Evolutionary conservation across 2,113 vertebrate genomes (phyloP).

Genomic region (Nymphicus hollandicus): DNA sequence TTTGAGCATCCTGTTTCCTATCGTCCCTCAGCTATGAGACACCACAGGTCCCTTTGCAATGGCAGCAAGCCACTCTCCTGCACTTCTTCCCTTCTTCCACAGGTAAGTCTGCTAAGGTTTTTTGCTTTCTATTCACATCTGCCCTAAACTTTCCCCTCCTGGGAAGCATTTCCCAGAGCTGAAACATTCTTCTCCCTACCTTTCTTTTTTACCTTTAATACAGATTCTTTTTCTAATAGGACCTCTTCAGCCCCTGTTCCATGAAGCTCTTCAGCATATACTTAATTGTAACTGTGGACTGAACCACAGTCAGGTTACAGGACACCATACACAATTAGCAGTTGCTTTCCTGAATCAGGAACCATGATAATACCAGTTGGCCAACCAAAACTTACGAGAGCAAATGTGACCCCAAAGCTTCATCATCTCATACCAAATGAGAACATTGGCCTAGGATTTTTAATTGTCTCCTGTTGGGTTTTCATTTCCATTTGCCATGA

Average conservation of each 20-base stretch:
- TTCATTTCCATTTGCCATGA: conserved; percentile 11
- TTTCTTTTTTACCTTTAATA: neutral
- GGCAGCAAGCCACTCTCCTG: neutral
- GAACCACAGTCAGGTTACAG: neutral
- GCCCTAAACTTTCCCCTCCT: neutral
- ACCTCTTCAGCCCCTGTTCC: neutral
- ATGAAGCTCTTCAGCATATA: neutral
- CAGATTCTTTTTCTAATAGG: neutral
- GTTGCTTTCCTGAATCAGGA: neutral
- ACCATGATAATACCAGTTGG: neutral
- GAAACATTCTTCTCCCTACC: neutral
- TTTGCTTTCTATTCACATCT: neutral
- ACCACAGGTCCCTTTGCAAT: neutral
- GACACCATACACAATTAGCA: neutral
- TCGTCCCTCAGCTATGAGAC: neutral
- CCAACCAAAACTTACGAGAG: neutral
- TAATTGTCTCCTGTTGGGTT: conserved; percentile 3
- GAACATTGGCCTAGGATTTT: neutral
- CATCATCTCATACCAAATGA: neutral
- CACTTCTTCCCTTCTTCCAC: neutral
- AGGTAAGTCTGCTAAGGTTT: neutral
- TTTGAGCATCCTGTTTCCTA: neutral
- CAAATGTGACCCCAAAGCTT: neutral
- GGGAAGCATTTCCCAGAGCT: neutral
- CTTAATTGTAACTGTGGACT: neutral